Base-by-base conservation (phyloP, 2,797 vertebrate genomes). In the Todus mexicanus region DNA sequence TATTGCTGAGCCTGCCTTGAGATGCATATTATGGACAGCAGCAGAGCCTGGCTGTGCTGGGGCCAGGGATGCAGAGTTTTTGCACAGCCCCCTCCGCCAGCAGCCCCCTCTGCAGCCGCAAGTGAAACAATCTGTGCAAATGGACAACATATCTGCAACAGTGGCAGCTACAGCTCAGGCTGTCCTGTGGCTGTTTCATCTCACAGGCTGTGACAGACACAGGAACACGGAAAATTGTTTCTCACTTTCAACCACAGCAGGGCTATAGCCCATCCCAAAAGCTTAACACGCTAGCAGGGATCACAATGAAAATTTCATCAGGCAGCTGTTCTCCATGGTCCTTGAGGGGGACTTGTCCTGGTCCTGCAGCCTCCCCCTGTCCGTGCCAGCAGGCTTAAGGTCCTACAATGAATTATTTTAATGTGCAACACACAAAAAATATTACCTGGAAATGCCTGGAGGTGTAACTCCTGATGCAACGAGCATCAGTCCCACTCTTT, bases 261-360 rank as follows among this genome's bases (percentile, higher is more conserved):
- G 43, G 69, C 90, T 91, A 45, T 2, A 75, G 90, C 72, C 78
- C 69, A 31, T 87, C 86, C 74, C 11, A 4, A 96, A 95, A 95
- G 85, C 71, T 93, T 90, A 90, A 60, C 29, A 4, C 9, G 10
- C 89, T 92, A 87, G 76, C 64, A 71, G 93, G 80, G 73, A 90
- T 78, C 87, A 70, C 23, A 2, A 94, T 93, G 87, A 96, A 95
- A 96, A 97, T 96, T 93, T 96, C 85, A 95, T 87, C 4, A 35
- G 84, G 79, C 75, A 92, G 78, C 89, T 96, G 95, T 80, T 91
- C 65, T 51, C 40, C 27, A 9, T 42, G 26, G 61, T 85, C 87
- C 50, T 92, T 80, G 80, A 12, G 31, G 31, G 92, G 81, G 54
- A 87, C 50, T 61, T 37, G 76, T 56, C 86, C 76, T 53, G 10